phyloP scores from a whole-genome alignment of 2,888 invertebrate genomes.

The Microctonus brassicae region DNA sequence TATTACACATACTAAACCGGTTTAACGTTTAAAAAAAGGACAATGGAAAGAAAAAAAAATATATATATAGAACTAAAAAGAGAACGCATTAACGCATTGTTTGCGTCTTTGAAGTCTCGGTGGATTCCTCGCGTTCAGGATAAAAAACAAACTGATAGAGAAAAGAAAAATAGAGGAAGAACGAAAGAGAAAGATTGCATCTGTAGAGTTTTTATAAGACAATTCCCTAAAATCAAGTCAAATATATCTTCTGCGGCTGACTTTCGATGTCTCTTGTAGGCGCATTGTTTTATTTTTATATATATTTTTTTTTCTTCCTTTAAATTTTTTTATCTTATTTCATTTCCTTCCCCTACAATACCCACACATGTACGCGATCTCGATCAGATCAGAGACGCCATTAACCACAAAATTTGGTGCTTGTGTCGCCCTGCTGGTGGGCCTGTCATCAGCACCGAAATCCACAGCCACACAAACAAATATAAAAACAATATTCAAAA shows the following conservation, averaged over 20 bases:
- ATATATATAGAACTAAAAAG: no score
- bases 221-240: constrained; percentile 22
- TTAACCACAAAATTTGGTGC: constrained; percentile 47
- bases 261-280: background rate
- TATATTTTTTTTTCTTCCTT: background rate
- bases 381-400: constrained; percentile 34
- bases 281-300: background rate
- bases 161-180: background rate
- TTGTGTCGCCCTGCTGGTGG: constrained; percentile 41
- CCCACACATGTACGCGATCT: constrained; percentile 10
- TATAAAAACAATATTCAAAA: constrained; percentile 11
- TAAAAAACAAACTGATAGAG: background rate
- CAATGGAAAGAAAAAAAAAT: no score
- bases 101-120: background rate
- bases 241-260: constrained; percentile 11
- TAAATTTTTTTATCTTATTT: no score
- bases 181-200: constrained; percentile 8
- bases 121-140: background rate
- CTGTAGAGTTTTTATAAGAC: constrained; percentile 23
- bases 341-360: constrained; percentile 3
- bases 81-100: background rate
- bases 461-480: background rate
- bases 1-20: constrained; percentile 21
- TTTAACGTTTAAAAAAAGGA: background rate
- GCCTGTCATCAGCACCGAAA: constrained; percentile 35